Base-by-base conservation (phyloP, 2,888 invertebrate genomes). In the Teleiodes luculella region DNA sequence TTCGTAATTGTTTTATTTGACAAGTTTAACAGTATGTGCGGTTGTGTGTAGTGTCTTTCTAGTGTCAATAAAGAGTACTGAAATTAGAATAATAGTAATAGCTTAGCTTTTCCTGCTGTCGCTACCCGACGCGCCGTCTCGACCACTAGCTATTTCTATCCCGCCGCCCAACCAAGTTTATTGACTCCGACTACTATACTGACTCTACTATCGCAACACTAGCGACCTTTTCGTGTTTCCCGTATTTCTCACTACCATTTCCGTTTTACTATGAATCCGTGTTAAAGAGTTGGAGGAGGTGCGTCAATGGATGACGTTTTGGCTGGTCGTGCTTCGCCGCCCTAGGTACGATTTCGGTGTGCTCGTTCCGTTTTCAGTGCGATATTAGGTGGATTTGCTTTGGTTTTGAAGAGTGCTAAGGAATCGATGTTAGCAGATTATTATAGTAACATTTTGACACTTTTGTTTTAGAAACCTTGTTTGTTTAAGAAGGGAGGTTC, bases 91-190 rank as follows among this genome's bases (percentile, higher is more conserved):
- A 20, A 7, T 43, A 54, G 60, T 14, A 51, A 45, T 51, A 51
- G 49, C 61, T 62, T 1, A 31, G 31, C 18, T 64, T 64, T 59
- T 41, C 37, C 53, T 80, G 79, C 81, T 58, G 71, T 67, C 82
- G 66, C 69, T 86, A 84, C 83, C 60, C 69, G 71, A 58, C 74
- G 73, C 78, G 80, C 74, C 81, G 84, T 79, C 85, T 79, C 78
- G 77, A 60, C 70, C 70, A 66, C 66, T 63, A 63, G 71, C 84
- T 86, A 86, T 86, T 86, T 85, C 76, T 74, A 81, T 80, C 76
- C 65, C 63, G 82, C 83, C 86, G 86, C 86, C 85, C 86, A 78
- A 77, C 78, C 74, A 80, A 86, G 87, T 87, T 87, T 87, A 86
- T 86, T 87, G 87, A 87, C 87, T 78, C 83, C 73, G 63, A 59